These are phyloP conservation scores for Cyphomyrus discorhynchus DNA, from an alignment of 2,113 vertebrate genomes.

Conservation along the genomic window DNA sequence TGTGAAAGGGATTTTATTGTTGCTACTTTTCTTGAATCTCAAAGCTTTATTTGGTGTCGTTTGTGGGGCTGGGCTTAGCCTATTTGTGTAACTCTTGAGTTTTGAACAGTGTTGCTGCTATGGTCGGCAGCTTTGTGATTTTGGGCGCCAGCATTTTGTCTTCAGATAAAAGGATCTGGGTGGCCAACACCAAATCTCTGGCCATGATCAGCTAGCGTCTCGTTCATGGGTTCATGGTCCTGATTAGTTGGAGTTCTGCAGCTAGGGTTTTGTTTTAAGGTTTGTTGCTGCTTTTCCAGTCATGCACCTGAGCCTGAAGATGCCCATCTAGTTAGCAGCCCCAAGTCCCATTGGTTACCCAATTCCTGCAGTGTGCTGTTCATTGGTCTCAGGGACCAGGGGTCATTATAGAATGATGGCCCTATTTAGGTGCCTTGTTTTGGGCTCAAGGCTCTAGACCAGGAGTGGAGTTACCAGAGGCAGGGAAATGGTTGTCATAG, in stretches of 20 bases:
- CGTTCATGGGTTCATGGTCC: neutral
- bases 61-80: neutral
- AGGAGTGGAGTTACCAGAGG: neutral
- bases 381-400: neutral
- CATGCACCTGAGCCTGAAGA: no score
- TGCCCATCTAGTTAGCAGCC: neutral
- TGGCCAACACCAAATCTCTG: neutral
- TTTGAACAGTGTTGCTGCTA: neutral
- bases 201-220: neutral
- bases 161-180: neutral
- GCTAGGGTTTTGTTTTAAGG: no score
- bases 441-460: neutral
- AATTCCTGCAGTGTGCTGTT: neutral
- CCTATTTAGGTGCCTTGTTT: no score
- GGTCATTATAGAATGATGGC: neutral
- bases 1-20: no score
- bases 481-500: neutral
- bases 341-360: neutral
- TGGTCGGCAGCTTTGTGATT: neutral
- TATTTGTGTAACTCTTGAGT: neutral
- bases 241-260: neutral
- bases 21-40: no score
- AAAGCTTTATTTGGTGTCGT: neutral
- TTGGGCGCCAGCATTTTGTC: neutral
- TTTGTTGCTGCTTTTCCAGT: no score